Conservation (phyloP, 1,140 invertebrate species). For the Saccostrea cuccullata region DNA sequence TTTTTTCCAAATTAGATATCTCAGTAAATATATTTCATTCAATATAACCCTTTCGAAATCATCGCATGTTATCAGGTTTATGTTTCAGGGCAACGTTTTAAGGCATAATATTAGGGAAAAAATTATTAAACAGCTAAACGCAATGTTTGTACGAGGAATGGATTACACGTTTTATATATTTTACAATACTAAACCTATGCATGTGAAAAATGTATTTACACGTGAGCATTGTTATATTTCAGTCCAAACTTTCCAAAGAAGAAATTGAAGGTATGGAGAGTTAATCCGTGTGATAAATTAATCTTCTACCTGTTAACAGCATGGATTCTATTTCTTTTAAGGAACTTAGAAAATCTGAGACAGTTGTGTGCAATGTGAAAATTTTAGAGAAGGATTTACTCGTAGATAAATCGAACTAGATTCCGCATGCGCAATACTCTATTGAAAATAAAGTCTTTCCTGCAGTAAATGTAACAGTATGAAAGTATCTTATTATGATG, state of each 20-base stretch:
- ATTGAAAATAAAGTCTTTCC: not conserved
- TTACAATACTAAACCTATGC: no score
- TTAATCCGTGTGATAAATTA: slow-evolving; percentile 37
- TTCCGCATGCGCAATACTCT: not conserved
- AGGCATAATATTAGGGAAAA: no score
- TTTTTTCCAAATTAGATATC: no score
- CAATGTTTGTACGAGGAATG: no score
- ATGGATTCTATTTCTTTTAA: slow-evolving; percentile 5
- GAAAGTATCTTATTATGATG: not conserved
- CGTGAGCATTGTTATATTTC: slow-evolving; percentile 40
- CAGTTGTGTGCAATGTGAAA: not conserved
- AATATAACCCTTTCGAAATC: not conserved
- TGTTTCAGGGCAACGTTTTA: no score
- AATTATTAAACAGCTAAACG: no score
- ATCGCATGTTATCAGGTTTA: no score
- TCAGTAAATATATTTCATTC: not conserved
- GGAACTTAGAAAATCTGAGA: not conserved
- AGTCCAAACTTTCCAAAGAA: slow-evolving; percentile 55
- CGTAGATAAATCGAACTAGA: not conserved
- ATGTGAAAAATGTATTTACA: no score
- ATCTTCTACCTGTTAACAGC: slow-evolving; percentile 38
- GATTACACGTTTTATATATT: no score
- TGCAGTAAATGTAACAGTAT: not conserved
- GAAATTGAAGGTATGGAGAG: slow-evolving; percentile 55
- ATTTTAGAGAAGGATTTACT: not conserved